These are phyloP conservation scores for Monarcha castaneiventris DNA, from an alignment of 2,113 vertebrate genomes.

Conservation along the genomic window DNA sequence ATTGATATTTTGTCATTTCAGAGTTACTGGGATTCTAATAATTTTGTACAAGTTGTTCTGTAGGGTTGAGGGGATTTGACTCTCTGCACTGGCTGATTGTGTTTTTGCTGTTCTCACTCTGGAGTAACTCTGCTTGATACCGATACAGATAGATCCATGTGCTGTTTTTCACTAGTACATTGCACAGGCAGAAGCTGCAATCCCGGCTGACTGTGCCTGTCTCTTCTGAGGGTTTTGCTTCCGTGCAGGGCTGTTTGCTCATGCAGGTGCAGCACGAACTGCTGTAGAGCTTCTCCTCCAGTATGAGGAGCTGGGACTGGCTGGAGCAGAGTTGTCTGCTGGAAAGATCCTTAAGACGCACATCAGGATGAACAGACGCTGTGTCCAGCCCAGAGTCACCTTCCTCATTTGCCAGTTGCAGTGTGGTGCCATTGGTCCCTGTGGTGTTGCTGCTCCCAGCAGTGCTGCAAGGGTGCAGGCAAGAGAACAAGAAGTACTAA, in stretches of 20 bases:
- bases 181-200: not conserved
- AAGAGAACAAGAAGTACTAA: not conserved
- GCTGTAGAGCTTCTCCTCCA: not conserved
- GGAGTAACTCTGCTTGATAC: not conserved
- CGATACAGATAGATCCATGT: not conserved
- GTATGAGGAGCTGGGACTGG: not conserved
- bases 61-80: not conserved
- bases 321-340: not conserved
- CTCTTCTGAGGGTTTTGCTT: not conserved
- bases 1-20: not conserved
- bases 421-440: not conserved
- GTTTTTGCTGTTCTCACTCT: not conserved
- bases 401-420: not conserved
- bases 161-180: not conserved
- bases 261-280: accelerated
- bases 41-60: not conserved
- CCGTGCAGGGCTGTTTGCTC: not conserved
- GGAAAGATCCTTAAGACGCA: accelerated
- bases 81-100: accelerated
- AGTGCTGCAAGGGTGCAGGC: not conserved
- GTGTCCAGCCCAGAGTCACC: not conserved
- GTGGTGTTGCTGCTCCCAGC: not conserved
- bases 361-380: not conserved
- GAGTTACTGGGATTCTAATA: not conserved
- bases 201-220: not conserved